Evolutionary conservation across 2,797 vertebrate genomes (phyloP), one percentile per base, ranked within the genome.

Genomic region (Fringilla coelebs): DNA sequence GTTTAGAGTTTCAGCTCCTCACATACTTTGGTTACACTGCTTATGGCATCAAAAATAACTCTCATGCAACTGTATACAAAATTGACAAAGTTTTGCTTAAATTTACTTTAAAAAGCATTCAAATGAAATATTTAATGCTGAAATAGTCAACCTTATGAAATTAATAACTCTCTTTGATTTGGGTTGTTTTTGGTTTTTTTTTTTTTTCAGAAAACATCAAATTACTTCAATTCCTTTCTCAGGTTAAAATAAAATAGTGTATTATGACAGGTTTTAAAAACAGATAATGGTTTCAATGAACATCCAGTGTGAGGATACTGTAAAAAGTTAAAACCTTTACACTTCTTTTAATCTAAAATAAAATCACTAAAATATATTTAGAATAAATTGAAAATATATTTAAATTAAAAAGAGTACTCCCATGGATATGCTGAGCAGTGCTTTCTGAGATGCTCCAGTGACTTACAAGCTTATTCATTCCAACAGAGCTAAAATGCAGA

Each of bases 401-500:
- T 18, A 22, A 24, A 61, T 79, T 61, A 15, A 40, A 75, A 76
- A 57, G 29, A 32, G 5, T 24, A 48, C 3, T 62, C 10, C 21
- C 10, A 16, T 26, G 18, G 28, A 62, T 52, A 9, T 89, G 12
- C 45, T 58, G 9, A 29, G 32, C 43, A 73, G 26, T 31, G 28
- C 55, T 81, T 90, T 88, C 36, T 81, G 51, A 90, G 38, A 63
- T 31, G 19, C 19, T 41, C 17, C 8, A 25, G n/a, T 40, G 52
- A 93, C 21, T 46, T 84, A 49, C 7, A 78, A 81, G 21, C 6
- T 86, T 43, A 62, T 57, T 88, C 46, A 61, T 74, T 92, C 78
- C 41, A 93, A 77, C 29, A 86, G 10, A 88, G 38, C 52, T 71
- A 54, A 82, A 80, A 76, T 57, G 52, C 16, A 89, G 52, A 86